These are phyloP conservation scores for Drosophila stalkeri DNA, from an alignment of 2,888 invertebrate species.

Conservation along the genomic window DNA sequence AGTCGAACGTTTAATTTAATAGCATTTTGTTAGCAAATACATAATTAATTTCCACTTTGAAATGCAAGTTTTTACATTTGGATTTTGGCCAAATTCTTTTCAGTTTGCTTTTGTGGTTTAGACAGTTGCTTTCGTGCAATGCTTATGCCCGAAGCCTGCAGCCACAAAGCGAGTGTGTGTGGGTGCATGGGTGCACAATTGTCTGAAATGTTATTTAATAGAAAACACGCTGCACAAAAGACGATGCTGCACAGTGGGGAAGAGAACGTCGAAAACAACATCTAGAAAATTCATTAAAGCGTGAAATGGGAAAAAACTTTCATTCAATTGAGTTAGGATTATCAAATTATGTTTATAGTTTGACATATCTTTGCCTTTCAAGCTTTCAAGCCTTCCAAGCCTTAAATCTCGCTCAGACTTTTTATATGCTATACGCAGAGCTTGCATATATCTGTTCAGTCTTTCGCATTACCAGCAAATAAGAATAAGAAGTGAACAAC, in stretches of 20 bases:
- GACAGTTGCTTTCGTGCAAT: slow-evolving; percentile 49
- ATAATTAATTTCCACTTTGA: slow-evolving; percentile 1
- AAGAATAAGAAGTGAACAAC: too few species aligned
- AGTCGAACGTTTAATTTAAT: slow-evolving; percentile 37
- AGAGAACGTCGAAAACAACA: not conserved
- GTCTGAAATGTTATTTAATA: slow-evolving; percentile 74
- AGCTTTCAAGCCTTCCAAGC: not conserved
- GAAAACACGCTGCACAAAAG: slow-evolving; percentile 63
- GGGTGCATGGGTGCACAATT: slow-evolving; percentile 50
- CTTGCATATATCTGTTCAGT: too few species aligned
- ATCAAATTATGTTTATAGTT: not conserved
- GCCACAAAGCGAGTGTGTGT: not conserved
- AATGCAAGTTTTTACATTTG: slow-evolving; percentile 1
- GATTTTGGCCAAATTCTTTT: slow-evolving; percentile 11
- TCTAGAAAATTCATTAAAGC: not conserved
- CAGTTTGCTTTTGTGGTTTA: slow-evolving; percentile 33
- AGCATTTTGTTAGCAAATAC: slow-evolving; percentile 13
- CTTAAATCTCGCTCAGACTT: not conserved
- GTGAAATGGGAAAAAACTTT: not conserved
- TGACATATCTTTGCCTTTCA: not conserved
- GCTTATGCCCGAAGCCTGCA: slow-evolving; percentile 28
- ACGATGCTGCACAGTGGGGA: slow-evolving; percentile 5
- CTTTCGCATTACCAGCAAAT: too few species aligned
- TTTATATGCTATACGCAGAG: not conserved
- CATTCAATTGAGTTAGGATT: not conserved